phyloP scores from a whole-genome alignment of 2,797 vertebrate genomes.

The Anabas testudineus region DNA sequence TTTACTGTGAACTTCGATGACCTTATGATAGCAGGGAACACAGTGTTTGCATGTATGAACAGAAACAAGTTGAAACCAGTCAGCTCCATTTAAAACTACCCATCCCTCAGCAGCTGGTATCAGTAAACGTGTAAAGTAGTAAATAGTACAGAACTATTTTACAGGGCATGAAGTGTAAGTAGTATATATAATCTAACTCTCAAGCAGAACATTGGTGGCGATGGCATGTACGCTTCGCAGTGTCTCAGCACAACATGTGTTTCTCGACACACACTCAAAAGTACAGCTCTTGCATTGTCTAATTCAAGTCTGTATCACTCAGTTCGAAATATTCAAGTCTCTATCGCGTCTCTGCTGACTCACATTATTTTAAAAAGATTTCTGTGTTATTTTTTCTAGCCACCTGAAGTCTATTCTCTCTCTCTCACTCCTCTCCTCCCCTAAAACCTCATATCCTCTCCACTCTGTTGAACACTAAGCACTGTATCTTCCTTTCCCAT shows the following conservation, averaged over 20 bases:
- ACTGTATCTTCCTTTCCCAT: slow-evolving; percentile 39
- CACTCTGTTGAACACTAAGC: slow-evolving; percentile 27
- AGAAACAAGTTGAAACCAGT: too few relatives aligned
- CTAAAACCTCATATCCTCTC: slow-evolving; percentile 24
- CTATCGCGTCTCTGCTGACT: slow-evolving; percentile 12
- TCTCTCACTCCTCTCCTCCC: neutral
- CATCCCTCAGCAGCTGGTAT: too few relatives aligned
- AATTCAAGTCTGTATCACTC: neutral
- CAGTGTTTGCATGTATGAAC: too few relatives aligned
- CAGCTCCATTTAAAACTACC: too few relatives aligned
- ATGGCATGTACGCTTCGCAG: neutral
- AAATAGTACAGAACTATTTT: neutral
- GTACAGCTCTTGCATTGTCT: neutral
- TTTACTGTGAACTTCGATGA: too few relatives aligned
- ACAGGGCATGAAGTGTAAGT: neutral
- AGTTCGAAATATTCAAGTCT: neutral
- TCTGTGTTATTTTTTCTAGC: neutral
- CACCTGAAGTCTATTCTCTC: neutral
- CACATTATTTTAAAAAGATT: neutral
- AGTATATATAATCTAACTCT: neutral
- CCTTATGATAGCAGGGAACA: too few relatives aligned
- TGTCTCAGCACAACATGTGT: neutral
- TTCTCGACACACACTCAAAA: neutral
- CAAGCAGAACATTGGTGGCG: neutral
- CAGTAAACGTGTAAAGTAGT: too few relatives aligned